phyloP scores from a whole-genome alignment of 37 sponge, comb jelly and placozoan genomes.

The Dysidea cf. avara region DNA sequence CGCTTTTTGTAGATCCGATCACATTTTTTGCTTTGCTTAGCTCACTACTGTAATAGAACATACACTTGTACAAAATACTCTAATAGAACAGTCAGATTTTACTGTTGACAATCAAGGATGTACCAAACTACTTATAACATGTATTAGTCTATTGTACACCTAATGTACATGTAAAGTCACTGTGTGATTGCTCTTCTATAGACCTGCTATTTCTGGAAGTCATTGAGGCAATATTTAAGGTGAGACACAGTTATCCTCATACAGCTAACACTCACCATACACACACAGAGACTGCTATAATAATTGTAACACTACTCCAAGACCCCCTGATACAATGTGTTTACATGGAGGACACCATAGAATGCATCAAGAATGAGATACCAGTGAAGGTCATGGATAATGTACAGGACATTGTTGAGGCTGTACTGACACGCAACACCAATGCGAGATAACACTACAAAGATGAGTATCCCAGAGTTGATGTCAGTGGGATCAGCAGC shows the following conservation, averaged over 20 bases:
- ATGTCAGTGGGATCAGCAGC: constrained; percentile 4
- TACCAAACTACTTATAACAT: no score
- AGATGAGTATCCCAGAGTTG: constrained; percentile 62
- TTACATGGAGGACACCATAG: constrained; percentile 62
- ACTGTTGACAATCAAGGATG: no score
- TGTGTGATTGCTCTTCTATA: no score
- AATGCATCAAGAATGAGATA: constrained; percentile 47
- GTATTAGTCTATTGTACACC: no score
- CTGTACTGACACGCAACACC: constrained; percentile 10
- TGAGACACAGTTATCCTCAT: not conserved
- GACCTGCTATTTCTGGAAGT: constrained; percentile 82
- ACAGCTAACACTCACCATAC: not conserved
- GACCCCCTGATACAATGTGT: constrained; percentile 27
- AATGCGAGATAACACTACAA: constrained; percentile 47
- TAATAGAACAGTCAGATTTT: no score
- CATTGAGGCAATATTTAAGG: constrained; percentile 73
- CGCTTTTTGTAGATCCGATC: no score
- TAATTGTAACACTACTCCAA: constrained; percentile 44
- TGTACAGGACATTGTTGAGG: constrained; percentile 36
- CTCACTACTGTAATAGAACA: no score
- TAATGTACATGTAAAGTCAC: no score
- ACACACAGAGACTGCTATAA: constrained; percentile 24
- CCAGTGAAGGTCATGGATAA: constrained; percentile 32
- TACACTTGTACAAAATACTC: no score
- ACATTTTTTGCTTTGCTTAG: no score